Evolutionary conservation across 1,140 invertebrate species (phyloP).

Genomic region (Bombus sylvicola): DNA sequence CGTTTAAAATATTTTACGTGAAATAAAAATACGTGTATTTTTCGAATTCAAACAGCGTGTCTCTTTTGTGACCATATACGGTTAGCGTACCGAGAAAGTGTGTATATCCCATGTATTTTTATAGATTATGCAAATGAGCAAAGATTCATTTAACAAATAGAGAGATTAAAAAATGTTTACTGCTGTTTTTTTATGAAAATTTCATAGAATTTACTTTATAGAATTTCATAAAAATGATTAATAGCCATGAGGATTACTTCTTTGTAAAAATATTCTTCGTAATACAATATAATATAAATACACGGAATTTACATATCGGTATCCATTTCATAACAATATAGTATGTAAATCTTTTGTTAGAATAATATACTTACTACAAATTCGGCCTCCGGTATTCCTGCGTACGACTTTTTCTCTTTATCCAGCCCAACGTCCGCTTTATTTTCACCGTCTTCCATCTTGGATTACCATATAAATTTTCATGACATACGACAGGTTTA

Average conservation of each 20-base stretch:
- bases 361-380: constrained; percentile 86
- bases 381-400: constrained; percentile 91
- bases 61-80: constrained; percentile 54
- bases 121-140: not conserved
- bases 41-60: not conserved
- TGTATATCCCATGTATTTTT: not conserved
- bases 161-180: too few relatives aligned
- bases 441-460: constrained; percentile 76
- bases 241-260: constrained; percentile 20
- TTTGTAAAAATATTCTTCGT: constrained; percentile 25
- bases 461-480: constrained; percentile 53
- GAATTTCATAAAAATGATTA: not conserved
- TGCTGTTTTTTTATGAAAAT: not conserved
- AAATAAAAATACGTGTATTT: not conserved
- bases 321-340: not conserved
- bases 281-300: not conserved
- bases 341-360: not conserved
- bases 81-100: not conserved
- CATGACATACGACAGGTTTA: not conserved
- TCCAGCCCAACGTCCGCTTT: constrained; percentile 76
- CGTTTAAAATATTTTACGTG: constrained; percentile 49
- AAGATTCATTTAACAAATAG: not conserved
- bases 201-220: not conserved
- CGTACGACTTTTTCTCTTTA: constrained; percentile 88
- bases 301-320: not conserved